Evolutionary conservation across 2,888 invertebrate genomes (phyloP), one percentile per base, ranked within the genome.

Genomic region (Eilema depressum): DNA sequence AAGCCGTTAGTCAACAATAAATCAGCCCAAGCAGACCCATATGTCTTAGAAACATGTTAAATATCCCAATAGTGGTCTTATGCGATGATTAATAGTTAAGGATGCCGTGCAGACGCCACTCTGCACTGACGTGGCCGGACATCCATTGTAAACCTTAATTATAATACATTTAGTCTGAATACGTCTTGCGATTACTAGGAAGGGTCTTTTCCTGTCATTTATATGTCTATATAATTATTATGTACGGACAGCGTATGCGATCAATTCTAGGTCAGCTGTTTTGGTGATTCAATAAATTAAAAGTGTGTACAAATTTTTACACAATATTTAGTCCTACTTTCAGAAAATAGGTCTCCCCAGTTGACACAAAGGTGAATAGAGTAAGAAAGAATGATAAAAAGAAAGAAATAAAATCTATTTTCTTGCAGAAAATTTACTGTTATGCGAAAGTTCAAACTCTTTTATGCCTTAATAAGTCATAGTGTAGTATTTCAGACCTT

Each of bases 81-180:
- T 63, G 79, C 67, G 79, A 83, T 87, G 86, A 88, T 88, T 88
- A 90, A 90, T 75, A 77, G 73, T 67, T 26, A 83, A 92, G 92
- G 93, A 93, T 93, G 90, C 86, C 84, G 83, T 73, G 88, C 91
- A 92, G 93, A 93, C 93, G 85, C 79, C 84, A 82, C 86, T 84
- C 82, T 83, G 75, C 75, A 73, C 53, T 71, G 89, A 92, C 91
- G 92, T 89, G 91, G 89, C 91, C 91, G 90, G 90, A 88, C 88
- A 86, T 82, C 84, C 88, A 91, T 92, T 92, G 91, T 92, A 61
- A 68, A 69, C 71, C 70, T 75, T 78, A 78, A 78, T 79, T 74
- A 81, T 65, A 76, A 75, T 75, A 70, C 66, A 78, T 81, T 75
- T 78, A 76, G 69, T 70, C 71, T 71, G 74, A 77, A 81, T 77